A percentile compares a stretch with the other conserved stretches of the same genome.
phyloP scores from a whole-genome alignment of 1,140 invertebrate genomes.

The Anastrepha obliqua region DNA sequence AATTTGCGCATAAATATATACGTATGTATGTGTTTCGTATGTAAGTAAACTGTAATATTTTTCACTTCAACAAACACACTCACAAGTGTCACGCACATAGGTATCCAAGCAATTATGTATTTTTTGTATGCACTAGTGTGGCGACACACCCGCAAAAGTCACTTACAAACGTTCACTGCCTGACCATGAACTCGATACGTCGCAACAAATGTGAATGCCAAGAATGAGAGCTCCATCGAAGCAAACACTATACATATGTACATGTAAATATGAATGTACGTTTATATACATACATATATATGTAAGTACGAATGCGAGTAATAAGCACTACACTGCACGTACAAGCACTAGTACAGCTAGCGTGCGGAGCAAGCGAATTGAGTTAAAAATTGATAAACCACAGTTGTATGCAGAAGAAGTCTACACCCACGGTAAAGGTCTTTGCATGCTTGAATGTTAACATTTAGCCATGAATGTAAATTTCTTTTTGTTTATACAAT shows the following conservation, averaged over 20 bases:
- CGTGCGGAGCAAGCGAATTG: too few species aligned
- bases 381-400: too few species aligned
- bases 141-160: slow-evolving; percentile 45
- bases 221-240: slow-evolving; percentile 43
- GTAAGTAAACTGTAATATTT: slow-evolving; percentile 59
- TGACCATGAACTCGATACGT: slow-evolving; percentile 52
- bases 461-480: too few species aligned
- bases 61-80: neutral
- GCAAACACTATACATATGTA: slow-evolving; percentile 6
- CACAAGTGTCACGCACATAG: neutral
- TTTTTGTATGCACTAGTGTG: slow-evolving; percentile 59
- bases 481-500: too few species aligned
- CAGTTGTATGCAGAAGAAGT: too few species aligned
- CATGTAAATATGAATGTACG: neutral
- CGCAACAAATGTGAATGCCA: slow-evolving; percentile 42
- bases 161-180: slow-evolving; percentile 47
- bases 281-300: neutral
- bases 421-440: too few species aligned
- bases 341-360: neutral
- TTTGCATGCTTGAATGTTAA: too few species aligned
- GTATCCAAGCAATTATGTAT: neutral
- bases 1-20: slow-evolving; percentile 10
- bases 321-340: neutral
- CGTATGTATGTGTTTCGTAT: slow-evolving; percentile 58
- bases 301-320: neutral